Evolutionary conservation across 2,888 invertebrate species (phyloP), one percentile per base, ranked within the genome.

Genomic region (Cecidostiba fungosa): DNA sequence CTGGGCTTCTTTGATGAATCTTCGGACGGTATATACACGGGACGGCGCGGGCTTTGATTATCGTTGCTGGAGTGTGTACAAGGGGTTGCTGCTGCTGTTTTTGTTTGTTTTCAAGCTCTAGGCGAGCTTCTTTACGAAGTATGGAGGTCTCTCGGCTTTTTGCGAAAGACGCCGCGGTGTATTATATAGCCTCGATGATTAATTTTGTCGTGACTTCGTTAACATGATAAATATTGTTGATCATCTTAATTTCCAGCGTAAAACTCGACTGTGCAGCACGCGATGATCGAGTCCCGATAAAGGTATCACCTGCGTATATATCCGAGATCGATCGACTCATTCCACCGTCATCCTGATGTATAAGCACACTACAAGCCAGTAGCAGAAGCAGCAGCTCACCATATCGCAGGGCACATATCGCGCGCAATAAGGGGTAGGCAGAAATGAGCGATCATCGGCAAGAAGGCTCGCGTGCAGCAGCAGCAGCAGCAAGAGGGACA

Each of bases 401-500:
- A n/a, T 26, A 59, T 59, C 23, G 3, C 59, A 26, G 16, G 54
- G 26, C 62, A 12, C 62, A 26, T 62, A 66, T 29, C 66, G 66
- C 14, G 66, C 14, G 66, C 66, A 26, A 29, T 66, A 29, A 66
- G 66, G 66, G 66, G 29, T 29, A 16, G 16, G 66, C 66, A 26
- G 66, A 66, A 66, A 66, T 66, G 70, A 70, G 70, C 39, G 72
- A 72, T 72, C 36, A 32, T 19, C 39, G 72, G 54, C 59, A 77
- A 78, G 54, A 72, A 39, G 66, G 39, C 32, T 47, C 77, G 39
- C 74, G 84, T 82, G 84, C 85, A 23, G 72, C 39, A 5, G 43
- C 72, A 12, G 84, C 85, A 23, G 72, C 39, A 5, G 43, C 72
- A 12, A 47, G 66, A 66, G 66, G 90, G 91, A 90, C 90, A 90